Evolutionary conservation across 2,888 invertebrate genomes (phyloP).

Genomic region (Drosophila melanosoma): DNA sequence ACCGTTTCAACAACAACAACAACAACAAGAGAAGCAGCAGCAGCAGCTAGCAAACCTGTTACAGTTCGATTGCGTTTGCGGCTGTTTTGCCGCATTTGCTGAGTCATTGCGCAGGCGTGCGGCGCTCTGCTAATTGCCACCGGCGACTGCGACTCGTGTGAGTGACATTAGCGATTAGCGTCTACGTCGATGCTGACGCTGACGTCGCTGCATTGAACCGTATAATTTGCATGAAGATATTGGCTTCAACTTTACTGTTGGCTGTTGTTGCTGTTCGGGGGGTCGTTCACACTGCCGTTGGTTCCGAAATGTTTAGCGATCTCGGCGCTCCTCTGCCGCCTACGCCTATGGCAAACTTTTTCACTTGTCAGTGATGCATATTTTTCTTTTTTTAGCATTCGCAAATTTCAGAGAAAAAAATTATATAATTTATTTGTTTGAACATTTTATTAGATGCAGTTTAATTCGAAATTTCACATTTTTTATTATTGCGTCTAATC

Average conservation of each 20-base stretch:
- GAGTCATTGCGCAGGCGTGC: conserved; percentile 72
- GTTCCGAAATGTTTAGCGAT: conserved; percentile 47
- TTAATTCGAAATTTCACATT: conserved; percentile 25
- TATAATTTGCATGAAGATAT: conserved; percentile 71
- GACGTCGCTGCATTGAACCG: conserved; percentile 53
- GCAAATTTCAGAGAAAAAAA: conserved; percentile 22
- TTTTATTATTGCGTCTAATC: background rate
- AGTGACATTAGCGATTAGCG: conserved; percentile 79
- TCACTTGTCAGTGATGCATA: conserved; percentile 22
- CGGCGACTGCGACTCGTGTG: conserved; percentile 57
- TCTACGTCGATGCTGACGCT: conserved; percentile 23
- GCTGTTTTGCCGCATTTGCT: conserved; percentile 35
- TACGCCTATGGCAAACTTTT: background rate
- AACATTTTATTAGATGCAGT: conserved; percentile 27
- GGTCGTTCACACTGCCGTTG: conserved; percentile 75
- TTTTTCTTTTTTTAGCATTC: conserved; percentile 9
- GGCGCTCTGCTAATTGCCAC: conserved; percentile 67
- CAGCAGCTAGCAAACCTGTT: conserved; percentile 61
- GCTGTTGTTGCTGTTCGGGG: conserved; percentile 15
- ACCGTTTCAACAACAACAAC: conserved; percentile 18
- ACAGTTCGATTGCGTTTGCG: conserved; percentile 57
- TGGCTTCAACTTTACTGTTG: conserved; percentile 18
- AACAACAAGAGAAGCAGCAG: conserved; percentile 14
- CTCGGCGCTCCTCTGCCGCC: background rate
- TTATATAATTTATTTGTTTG: conserved; percentile 38